Evolutionary conservation across 2,113 vertebrate genomes (phyloP).

Genomic region (Helogale parvula): DNA sequence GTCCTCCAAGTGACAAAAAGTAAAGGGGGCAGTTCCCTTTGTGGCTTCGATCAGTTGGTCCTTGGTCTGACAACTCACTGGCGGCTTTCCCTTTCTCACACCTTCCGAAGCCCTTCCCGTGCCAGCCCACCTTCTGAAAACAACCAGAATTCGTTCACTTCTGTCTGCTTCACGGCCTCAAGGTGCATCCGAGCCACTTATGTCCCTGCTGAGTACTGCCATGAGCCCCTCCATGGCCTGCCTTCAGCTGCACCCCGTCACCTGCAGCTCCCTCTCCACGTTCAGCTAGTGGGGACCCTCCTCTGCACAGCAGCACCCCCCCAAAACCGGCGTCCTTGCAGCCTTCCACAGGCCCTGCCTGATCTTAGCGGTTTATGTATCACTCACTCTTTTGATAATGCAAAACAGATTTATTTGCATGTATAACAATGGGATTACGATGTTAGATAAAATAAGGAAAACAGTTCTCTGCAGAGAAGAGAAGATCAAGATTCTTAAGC

Average conservation of each 20-base stretch:
- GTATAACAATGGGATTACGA: not conserved
- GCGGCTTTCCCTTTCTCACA: not conserved
- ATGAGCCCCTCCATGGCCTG: not conserved
- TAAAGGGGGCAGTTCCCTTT: not conserved
- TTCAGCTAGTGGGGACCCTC: not conserved
- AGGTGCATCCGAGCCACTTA: fast-evolving
- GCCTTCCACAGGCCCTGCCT: not conserved
- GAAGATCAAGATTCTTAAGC: not conserved
- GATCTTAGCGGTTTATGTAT: fast-evolving
- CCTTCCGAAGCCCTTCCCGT: not conserved
- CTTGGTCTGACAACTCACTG: not conserved
- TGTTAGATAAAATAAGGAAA: not conserved
- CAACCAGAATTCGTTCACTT: not conserved
- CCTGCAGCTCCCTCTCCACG: not conserved
- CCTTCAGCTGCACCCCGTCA: not conserved
- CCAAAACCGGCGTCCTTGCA: not conserved
- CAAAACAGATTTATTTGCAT: not conserved
- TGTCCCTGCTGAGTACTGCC: not conserved
- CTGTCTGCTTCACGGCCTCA: not conserved
- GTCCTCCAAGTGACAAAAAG: fast-evolving
- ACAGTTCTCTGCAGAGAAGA: not conserved
- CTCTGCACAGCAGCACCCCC: no score
- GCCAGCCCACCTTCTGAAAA: fast-evolving
- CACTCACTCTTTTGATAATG: not conserved
- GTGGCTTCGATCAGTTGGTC: not conserved